Evolutionary conservation across 2,113 vertebrate species (phyloP).

Genomic region (Aythya baeri): DNA sequence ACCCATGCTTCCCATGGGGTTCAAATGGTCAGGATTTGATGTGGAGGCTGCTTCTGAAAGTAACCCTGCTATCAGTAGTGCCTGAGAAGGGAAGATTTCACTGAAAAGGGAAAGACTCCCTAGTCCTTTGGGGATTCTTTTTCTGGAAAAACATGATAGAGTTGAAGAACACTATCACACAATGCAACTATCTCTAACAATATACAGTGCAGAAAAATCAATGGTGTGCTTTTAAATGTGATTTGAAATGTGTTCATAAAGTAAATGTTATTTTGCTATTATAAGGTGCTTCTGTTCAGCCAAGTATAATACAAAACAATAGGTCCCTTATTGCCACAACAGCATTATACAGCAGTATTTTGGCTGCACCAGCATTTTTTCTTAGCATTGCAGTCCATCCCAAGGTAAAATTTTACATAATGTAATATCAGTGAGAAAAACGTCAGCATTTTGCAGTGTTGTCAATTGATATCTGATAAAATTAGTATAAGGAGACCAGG

Average conservation of each 20-base stretch:
- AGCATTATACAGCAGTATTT: constrained; percentile 3
- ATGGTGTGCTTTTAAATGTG: background rate
- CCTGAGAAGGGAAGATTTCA: background rate
- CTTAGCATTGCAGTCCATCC: background rate
- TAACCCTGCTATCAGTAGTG: background rate
- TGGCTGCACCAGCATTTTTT: background rate
- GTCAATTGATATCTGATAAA: background rate
- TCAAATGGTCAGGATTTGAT: background rate
- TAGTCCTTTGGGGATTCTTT: background rate
- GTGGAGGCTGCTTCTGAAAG: background rate
- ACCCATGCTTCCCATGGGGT: background rate
- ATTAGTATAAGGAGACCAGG: background rate
- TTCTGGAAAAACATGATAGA: background rate
- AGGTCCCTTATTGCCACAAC: background rate
- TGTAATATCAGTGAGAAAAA: constrained; percentile 42
- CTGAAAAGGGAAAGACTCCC: background rate
- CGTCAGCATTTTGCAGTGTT: constrained; percentile 37
- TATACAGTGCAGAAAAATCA: background rate
- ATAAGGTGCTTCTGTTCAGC: background rate
- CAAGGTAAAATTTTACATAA: constrained; percentile 49
- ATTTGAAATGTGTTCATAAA: background rate
- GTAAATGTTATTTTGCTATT: background rate
- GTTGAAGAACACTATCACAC: background rate
- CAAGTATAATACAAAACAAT: background rate
- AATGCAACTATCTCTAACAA: background rate